A percentile compares a stretch with the other conserved stretches of the same genome.
phyloP scores from a whole-genome alignment of 2,113 vertebrate genomes.

The Chamaea fasciata region DNA sequence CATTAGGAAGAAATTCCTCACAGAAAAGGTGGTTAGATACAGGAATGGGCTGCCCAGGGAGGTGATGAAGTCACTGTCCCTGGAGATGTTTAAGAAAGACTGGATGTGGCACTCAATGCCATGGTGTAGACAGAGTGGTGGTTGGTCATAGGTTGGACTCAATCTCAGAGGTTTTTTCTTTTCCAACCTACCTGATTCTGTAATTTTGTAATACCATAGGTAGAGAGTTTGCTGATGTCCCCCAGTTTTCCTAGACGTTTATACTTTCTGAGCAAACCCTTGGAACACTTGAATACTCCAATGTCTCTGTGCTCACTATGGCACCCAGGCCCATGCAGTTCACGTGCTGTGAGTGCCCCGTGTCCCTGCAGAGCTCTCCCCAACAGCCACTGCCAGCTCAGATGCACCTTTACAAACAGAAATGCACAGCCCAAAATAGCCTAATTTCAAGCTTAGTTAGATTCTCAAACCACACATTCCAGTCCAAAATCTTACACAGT shows the following conservation, averaged over 20 bases:
- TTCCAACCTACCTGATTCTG: background rate
- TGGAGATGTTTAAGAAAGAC: background rate
- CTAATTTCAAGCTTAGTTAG: background rate
- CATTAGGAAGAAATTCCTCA: background rate
- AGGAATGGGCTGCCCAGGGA: background rate
- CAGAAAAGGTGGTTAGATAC: background rate
- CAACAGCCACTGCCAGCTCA: background rate
- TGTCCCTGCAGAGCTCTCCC: background rate
- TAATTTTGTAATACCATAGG: background rate
- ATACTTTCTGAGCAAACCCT: background rate
- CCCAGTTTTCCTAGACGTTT: background rate
- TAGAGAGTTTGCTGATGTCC: background rate
- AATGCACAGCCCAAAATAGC: background rate
- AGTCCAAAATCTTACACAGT: background rate
- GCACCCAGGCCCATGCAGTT: background rate
- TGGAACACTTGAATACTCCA: background rate
- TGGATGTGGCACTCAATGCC: background rate
- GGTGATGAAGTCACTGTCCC: accelerated
- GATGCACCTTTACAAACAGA: background rate
- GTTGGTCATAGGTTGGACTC: background rate
- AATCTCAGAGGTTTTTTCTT: background rate
- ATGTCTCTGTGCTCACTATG: accelerated
- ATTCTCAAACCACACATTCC: background rate
- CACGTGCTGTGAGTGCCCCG: background rate
- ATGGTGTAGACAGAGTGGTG: background rate